Conservation (phyloP, 1,140 invertebrate genomes). For the Lerema accius region DNA sequence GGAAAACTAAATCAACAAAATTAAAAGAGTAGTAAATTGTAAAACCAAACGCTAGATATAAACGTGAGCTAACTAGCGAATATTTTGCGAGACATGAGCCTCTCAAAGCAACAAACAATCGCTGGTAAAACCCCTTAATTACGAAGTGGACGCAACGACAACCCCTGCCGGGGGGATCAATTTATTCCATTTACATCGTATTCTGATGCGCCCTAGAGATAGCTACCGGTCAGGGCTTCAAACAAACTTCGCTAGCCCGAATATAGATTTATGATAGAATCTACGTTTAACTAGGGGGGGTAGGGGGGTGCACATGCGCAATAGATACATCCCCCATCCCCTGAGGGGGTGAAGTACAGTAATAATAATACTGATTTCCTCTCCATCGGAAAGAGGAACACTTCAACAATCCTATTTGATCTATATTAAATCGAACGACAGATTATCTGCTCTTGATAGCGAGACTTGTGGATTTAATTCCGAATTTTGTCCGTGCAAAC, state of each 20-base stretch:
- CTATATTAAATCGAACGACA: too few species aligned
- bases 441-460: too few species aligned
- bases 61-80: too few species aligned
- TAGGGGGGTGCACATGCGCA: constrained; percentile 9
- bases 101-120: too few species aligned
- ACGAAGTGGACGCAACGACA: neutral
- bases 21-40: too few species aligned
- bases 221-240: constrained; percentile 6
- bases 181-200: neutral
- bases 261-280: constrained; percentile 13
- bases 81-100: too few species aligned
- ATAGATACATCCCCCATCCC: neutral
- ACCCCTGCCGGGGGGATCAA: too few species aligned
- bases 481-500: too few species aligned
- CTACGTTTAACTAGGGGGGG: neutral
- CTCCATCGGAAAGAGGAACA: neutral
- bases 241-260: neutral
- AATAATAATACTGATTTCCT: constrained; percentile 7
- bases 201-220: constrained; percentile 6
- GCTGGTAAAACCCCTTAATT: constrained; percentile 1
- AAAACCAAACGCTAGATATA: too few species aligned
- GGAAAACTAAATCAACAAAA: too few species aligned
- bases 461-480: too few species aligned
- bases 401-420: too few species aligned
- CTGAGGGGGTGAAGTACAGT: neutral